Conservation (phyloP, 2,113 vertebrate genomes). For the Poecilia latipinna region DNA sequence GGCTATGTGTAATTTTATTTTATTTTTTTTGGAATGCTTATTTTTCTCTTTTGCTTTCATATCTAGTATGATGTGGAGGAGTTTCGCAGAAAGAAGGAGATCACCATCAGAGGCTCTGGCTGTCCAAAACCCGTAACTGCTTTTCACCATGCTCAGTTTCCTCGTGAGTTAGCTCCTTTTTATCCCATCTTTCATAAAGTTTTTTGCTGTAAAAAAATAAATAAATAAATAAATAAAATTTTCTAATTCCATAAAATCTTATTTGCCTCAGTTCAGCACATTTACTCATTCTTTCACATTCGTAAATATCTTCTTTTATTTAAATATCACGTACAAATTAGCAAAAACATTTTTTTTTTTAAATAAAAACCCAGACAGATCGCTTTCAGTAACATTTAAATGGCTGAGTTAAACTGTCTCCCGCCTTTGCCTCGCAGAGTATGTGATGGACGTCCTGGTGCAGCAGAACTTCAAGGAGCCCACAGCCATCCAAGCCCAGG, state of each 20-base stretch:
- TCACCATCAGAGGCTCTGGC: constrained; percentile 89
- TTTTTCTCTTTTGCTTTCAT: not conserved
- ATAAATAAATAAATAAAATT: not conserved
- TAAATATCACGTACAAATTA: not conserved
- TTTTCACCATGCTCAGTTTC: constrained; percentile 95
- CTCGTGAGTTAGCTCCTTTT: constrained; percentile 84
- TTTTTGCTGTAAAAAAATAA: too few relatives aligned
- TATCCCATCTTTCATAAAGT: not conserved
- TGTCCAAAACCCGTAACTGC: constrained; percentile 89
- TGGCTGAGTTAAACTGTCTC: not conserved
- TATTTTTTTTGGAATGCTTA: not conserved
- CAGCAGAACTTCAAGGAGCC: constrained; percentile 97
- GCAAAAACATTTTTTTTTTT: too few relatives aligned
- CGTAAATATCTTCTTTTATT: not conserved
- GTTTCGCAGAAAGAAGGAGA: constrained; percentile 91
- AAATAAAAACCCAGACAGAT: too few relatives aligned
- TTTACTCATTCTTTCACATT: not conserved
- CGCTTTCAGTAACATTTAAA: not conserved
- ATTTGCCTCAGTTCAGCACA: not conserved
- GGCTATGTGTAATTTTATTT: not conserved
- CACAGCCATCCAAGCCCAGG: constrained; percentile 96
- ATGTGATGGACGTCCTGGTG: constrained; percentile 93
- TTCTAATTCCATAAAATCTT: not conserved
- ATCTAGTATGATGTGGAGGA: constrained; percentile 92
- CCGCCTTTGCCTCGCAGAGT: constrained; percentile 79